Evolutionary conservation across 2,113 vertebrate genomes (phyloP).

Genomic region (Trinectes maculatus): DNA sequence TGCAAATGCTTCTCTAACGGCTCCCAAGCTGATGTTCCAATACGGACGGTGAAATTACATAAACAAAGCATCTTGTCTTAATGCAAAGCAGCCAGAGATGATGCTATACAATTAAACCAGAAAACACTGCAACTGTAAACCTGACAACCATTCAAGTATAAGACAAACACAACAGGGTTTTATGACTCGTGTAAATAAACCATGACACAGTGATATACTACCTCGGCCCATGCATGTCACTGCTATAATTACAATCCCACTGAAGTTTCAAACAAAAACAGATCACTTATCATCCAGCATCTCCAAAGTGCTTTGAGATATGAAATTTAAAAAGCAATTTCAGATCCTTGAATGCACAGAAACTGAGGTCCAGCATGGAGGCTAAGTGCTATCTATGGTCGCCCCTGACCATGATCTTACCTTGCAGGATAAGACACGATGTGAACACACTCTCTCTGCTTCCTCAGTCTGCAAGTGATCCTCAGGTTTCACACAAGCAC

Average conservation of each 20-base stretch:
- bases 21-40: constrained; percentile 20
- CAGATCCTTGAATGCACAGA: constrained; percentile 12
- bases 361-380: neutral
- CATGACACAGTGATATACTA: constrained; percentile 9
- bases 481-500: constrained; percentile 76
- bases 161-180: constrained; percentile 9
- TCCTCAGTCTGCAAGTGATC: constrained; percentile 66
- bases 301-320: constrained; percentile 3
- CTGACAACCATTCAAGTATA: neutral
- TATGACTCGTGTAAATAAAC: constrained; percentile 32
- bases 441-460: constrained; percentile 38
- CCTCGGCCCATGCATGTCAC: neutral
- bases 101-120: neutral
- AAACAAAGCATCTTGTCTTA: neutral
- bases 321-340: neutral
- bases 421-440: constrained; percentile 55
- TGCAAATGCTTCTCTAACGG: neutral
- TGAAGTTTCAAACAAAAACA: constrained; percentile 44
- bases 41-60: constrained; percentile 18
- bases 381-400: constrained; percentile 20
- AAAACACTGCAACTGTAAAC: neutral
- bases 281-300: constrained; percentile 23
- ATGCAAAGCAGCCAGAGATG: constrained; percentile 1
- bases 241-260: constrained; percentile 8
- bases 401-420: constrained; percentile 68